Evolutionary conservation across 2,797 vertebrate genomes (phyloP), one percentile per base, ranked within the genome.

Genomic region (Lagocephalus sceleratus): DNA sequence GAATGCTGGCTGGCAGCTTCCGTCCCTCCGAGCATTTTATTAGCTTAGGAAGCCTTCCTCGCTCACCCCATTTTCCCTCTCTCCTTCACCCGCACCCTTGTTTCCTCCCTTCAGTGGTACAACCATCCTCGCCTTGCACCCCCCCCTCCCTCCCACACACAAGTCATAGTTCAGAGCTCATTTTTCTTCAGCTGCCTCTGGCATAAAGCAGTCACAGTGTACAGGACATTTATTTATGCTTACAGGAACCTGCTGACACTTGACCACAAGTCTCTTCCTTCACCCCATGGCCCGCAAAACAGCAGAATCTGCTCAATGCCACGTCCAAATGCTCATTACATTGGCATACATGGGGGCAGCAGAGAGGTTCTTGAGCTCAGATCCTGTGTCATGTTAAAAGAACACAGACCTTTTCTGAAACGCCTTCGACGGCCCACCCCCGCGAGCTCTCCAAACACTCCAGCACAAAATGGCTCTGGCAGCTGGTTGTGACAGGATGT

Each of bases 1-100:
- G 87, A 90, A 90, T 90, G 87, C 85, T 84, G 76, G 82, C 85
- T 87, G 87, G 85, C 86, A 89, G 84, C 85, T 82, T 88, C 77
- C 73, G 83, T 81, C 75, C 81, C 79, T 81, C 72, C 51, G 46
- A 86, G 75, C 75, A 86, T 87, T 90, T 89, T 87, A 88, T 89
- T 89, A 85, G 86, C 85, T 82, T 68, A 87, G 84, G 82, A 88
- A 86, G 85, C 71, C 75, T 80, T 77, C 78, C 63, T 74, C 49
- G 63, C 79, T 81, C 77, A 71, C 84, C 82, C 76, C 62, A 26
- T 74, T 81, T 76, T 69, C 76, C 76, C 76, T 77, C 78, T 74
- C 75, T 75, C 76, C 71, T 82, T 78, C 81, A 72, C 71, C 66
- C 61, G 66, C 59, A 66, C 66, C 61, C 63, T 76, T 75, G 78